Percentiles rank a stretch among this genome's conserved stretches.
Conservation (phyloP, 2,113 vertebrate species). For the Coracopsis vasa region DNA sequence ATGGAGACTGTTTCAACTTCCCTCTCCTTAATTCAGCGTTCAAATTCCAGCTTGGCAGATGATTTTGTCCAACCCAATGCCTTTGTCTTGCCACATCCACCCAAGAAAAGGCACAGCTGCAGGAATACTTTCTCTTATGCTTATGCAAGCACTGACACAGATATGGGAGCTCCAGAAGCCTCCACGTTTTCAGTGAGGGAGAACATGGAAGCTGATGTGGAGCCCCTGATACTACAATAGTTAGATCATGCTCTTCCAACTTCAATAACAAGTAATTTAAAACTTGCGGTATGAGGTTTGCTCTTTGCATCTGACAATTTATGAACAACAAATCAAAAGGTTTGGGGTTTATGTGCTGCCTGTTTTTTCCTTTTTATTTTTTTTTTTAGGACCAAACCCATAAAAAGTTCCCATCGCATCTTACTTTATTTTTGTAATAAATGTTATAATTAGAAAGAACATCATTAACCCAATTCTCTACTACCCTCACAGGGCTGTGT, state of each 20-base stretch:
- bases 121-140: not conserved
- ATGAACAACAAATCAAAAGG: not conserved
- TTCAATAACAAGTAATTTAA: not conserved
- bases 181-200: not conserved
- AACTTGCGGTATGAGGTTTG: not conserved
- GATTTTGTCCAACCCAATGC: not conserved
- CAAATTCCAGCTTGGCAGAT: not conserved
- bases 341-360: not conserved
- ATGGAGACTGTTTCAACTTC: slow-evolving; percentile 19
- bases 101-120: not conserved
- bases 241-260: not conserved
- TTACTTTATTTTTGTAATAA: not conserved
- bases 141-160: not conserved
- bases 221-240: not conserved
- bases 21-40: not conserved
- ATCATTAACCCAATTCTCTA: not conserved
- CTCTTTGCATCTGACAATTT: not conserved
- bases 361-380: not conserved
- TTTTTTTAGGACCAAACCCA: not conserved
- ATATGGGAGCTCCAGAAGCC: not conserved
- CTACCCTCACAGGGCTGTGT: not conserved
- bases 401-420: not conserved
- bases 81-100: not conserved
- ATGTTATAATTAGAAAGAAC: not conserved
- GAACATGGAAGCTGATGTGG: not conserved